Conservation (phyloP, 2,888 invertebrate genomes). For the Meganola albula region DNA sequence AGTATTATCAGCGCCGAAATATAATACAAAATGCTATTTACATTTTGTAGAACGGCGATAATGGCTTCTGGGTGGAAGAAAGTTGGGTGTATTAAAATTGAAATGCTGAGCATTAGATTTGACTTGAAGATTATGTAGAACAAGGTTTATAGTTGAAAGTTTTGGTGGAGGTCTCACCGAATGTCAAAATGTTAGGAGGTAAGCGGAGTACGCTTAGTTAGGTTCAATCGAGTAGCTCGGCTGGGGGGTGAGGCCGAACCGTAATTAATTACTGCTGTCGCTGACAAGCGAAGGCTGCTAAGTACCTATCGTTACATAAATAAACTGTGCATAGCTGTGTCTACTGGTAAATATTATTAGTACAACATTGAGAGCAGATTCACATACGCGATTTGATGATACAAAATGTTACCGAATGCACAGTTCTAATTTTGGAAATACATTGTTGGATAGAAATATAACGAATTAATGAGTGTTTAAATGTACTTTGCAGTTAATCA, state of each 20-base stretch:
- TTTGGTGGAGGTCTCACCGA: conserved; percentile 32
- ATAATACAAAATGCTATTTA: conserved; percentile 29
- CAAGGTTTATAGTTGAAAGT: too few relatives aligned
- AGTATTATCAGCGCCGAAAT: conserved; percentile 32
- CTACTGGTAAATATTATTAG: conserved; percentile 15
- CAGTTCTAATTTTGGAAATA: too few relatives aligned
- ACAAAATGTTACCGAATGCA: too few relatives aligned
- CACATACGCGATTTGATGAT: conserved; percentile 14
- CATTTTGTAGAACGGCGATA: conserved; percentile 23
- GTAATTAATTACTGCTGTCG: conserved; percentile 72
- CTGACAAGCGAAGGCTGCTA: conserved; percentile 60
- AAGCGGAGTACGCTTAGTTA: conserved; percentile 57
- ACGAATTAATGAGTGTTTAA: too few relatives aligned
- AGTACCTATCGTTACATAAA: conserved; percentile 54
- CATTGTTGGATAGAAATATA: too few relatives aligned
- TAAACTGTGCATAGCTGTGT: conserved; percentile 37
- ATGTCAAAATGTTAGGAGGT: conserved; percentile 53
- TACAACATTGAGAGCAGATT: conserved; percentile 13
- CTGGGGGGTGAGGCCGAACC: conserved; percentile 42
- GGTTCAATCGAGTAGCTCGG: conserved; percentile 47
- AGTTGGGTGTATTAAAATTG: conserved; percentile 20
- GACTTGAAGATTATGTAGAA: conserved; percentile 15
- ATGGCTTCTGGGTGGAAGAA: conserved; percentile 23
- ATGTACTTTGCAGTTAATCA: too few relatives aligned
- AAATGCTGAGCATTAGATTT: conserved; percentile 6